Base-by-base conservation (phyloP, 2,888 invertebrate species). In the Phortica magna region DNA sequence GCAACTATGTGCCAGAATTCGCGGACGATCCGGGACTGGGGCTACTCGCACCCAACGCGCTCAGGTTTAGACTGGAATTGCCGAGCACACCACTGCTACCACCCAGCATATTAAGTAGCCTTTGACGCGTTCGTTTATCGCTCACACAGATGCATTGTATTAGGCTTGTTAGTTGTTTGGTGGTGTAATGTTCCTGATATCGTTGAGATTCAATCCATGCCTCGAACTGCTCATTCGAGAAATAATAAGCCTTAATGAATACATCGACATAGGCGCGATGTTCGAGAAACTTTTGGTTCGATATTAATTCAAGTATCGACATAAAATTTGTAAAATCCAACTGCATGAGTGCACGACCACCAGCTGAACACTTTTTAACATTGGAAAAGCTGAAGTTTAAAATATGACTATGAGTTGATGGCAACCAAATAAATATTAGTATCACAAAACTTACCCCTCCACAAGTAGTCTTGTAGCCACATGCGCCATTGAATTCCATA, bases 311-410 rank as follows among this genome's bases (percentile, higher is more conserved):
- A 73, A 98, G 93, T 90, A 98, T 98, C 31, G 97, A 95, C 82
- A 98, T 94, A 79, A 99, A 95, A 90, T 99, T 99, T 7, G 98
- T 97, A 89, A 98, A 99, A 93, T 99, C 99, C 31, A 99, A 93
- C 90, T 99, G 99, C 99, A 99, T 99, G 10, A 99, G 92, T 0
- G 98, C 99, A 57, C 99, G 93, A 0, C 99, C 99, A 39, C 98
- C 99, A 83, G 98, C 98, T 0, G 98, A 96, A 92, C 99, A 99
- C 90, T 98, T 98, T 79, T 96, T 97, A 0, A 97, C 96, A 87
- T 95, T 96, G 0, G 98, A 95, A 92, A 96, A 98, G 43, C 91
- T 96, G 73, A 0, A 41, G 70, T 39, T 57, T 7, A 55, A 17
- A 6, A 0, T 48, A 48, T 65, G 17, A 4, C 22, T 12, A 70